phyloP scores from a whole-genome alignment of 1,140 invertebrate species.

The Anoplophora glabripennis region DNA sequence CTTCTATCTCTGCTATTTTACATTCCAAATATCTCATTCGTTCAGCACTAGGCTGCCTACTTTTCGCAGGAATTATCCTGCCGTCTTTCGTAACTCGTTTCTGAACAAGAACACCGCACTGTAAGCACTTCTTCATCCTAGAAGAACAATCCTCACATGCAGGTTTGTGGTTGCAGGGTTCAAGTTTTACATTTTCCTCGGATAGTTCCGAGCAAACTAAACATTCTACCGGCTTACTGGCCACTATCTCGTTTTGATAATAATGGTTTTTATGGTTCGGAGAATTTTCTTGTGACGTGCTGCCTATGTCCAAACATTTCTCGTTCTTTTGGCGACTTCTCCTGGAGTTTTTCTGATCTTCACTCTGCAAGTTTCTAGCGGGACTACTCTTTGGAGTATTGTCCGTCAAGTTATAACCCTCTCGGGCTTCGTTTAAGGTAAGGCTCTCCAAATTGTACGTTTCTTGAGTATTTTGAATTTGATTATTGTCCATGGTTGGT shows the following conservation, averaged over 20 bases:
- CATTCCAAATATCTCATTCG: slow-evolving; percentile 75
- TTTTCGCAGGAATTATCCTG: slow-evolving; percentile 51
- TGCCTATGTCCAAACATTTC: slow-evolving; percentile 30
- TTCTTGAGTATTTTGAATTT: slow-evolving; percentile 26
- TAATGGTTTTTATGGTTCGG: slow-evolving; percentile 40
- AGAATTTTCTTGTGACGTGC: slow-evolving; percentile 42
- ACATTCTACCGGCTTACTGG: slow-evolving; percentile 60
- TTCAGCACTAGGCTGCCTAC: slow-evolving; percentile 60
- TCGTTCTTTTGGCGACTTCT: slow-evolving; percentile 35
- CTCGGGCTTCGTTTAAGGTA: slow-evolving; percentile 30
- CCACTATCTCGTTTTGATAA: slow-evolving; percentile 22
- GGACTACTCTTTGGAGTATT: slow-evolving; percentile 35
- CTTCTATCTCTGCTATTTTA: slow-evolving; percentile 85
- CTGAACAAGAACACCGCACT: slow-evolving; percentile 63
- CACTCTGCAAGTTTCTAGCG: no score
- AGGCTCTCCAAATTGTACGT: slow-evolving; percentile 28
- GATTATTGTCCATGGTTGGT: slow-evolving; percentile 39
- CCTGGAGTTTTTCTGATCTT: no score
- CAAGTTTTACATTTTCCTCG: slow-evolving; percentile 63
- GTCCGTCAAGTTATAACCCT: slow-evolving; percentile 44
- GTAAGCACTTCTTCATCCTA: slow-evolving; percentile 78
- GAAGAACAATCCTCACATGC: slow-evolving; percentile 74
- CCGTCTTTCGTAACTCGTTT: slow-evolving; percentile 55
- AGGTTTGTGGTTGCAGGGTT: slow-evolving; percentile 73
- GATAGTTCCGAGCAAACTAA: slow-evolving; percentile 68